Percentiles rank a stretch among this genome's conserved stretches.
Evolutionary conservation across 2,888 invertebrate species (phyloP).

Genomic region (Dicyrtoma fusca): DNA sequence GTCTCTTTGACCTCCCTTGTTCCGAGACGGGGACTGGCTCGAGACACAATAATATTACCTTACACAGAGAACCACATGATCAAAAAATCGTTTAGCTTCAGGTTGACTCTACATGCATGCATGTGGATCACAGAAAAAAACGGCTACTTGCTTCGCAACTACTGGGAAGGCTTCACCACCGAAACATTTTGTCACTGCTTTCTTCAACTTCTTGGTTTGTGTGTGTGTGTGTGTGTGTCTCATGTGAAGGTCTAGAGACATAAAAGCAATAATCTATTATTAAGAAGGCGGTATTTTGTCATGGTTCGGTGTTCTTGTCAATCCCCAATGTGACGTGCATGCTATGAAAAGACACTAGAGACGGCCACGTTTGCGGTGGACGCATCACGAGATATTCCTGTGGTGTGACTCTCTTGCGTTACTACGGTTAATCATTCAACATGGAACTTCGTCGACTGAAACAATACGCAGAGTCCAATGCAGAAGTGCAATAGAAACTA

Average conservation of each 20-base stretch:
- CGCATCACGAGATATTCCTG: conserved; percentile 48
- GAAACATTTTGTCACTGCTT: no score
- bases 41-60: conserved; percentile 12
- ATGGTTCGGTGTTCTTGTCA: conserved; percentile 52
- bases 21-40: neutral
- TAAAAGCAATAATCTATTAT: conserved; percentile 47
- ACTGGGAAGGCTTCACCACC: no score
- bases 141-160: no score
- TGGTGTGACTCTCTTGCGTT: conserved; percentile 28
- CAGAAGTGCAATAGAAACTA: no score
- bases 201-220: no score
- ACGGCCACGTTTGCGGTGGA: conserved; percentile 52
- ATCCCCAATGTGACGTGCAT: conserved; percentile 42
- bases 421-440: no score
- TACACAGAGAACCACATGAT: neutral
- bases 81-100: no score
- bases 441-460: no score
- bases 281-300: conserved; percentile 52
- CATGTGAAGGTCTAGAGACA: conserved; percentile 28
- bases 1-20: conserved; percentile 9
- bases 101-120: no score
- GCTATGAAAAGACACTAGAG: conserved; percentile 40
- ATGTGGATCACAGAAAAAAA: neutral
- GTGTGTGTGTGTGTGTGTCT: neutral
- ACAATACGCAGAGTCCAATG: no score